Evolutionary conservation across 2,113 vertebrate species (phyloP).

Genomic region (Anthoscopus minutus): DNA sequence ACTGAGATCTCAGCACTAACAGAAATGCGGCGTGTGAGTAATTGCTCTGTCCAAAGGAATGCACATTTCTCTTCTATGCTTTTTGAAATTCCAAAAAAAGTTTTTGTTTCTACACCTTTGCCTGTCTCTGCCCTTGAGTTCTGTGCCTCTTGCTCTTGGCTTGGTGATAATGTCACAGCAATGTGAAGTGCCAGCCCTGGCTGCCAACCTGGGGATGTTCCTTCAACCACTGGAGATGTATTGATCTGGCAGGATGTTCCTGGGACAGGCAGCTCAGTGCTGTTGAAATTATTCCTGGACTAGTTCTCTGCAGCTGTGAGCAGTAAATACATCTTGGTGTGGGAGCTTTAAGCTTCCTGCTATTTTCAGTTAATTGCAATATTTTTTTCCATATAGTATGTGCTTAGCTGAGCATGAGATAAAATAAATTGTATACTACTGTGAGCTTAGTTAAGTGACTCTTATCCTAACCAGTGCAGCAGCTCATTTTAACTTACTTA

Average conservation of each 20-base stretch:
- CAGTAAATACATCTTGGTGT: background rate
- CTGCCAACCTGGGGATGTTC: background rate
- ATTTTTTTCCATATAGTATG: background rate
- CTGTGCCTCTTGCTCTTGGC: background rate
- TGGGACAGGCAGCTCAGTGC: background rate
- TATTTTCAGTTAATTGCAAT: background rate
- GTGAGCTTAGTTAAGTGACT: background rate
- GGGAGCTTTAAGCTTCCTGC: background rate
- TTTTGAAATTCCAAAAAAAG: background rate
- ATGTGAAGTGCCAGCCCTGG: background rate
- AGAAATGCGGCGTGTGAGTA: conserved; percentile 89
- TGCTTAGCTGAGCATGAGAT: background rate
- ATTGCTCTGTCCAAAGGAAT: background rate
- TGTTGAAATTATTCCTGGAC: background rate
- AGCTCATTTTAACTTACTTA: background rate
- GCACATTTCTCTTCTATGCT: background rate
- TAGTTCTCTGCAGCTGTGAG: background rate
- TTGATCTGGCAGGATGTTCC: background rate
- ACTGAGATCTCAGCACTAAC: conserved; percentile 82
- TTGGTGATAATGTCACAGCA: background rate
- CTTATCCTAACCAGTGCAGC: background rate
- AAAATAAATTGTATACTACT: background rate
- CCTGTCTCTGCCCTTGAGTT: background rate
- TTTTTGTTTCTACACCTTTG: background rate
- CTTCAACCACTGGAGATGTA: fast-evolving